Conservation (phyloP, 2,888 invertebrate species). For the Macrophya annulata region DNA sequence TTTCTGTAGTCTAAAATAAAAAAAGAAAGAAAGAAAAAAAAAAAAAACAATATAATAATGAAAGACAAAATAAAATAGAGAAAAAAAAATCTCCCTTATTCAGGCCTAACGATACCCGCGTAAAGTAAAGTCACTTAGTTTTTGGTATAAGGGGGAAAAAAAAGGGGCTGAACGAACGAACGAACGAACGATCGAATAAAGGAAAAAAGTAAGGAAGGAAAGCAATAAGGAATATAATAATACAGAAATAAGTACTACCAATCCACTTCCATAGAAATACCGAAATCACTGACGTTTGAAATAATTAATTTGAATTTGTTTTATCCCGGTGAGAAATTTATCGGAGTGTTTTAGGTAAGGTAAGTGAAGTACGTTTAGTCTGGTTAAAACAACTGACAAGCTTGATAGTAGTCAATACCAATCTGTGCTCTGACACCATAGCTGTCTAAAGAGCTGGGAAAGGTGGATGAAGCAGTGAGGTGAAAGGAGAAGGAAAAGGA, state of each 20-base stretch:
- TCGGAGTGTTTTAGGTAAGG: neutral
- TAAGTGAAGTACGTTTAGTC: neutral
- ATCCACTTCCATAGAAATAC: neutral
- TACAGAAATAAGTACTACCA: neutral
- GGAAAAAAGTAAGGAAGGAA: too few species aligned
- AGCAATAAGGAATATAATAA: neutral
- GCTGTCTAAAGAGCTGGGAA: neutral
- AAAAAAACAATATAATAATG: too few species aligned
- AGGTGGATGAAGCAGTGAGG: conserved; percentile 33
- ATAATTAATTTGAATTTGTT: conserved; percentile 17
- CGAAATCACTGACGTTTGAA: neutral
- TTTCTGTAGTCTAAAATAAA: neutral
- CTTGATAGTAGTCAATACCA: conserved; percentile 41
- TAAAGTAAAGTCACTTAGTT: neutral
- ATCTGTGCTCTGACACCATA: conserved; percentile 28
- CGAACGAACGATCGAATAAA: neutral
- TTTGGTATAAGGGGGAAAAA: neutral
- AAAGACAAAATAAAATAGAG: neutral
- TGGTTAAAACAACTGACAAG: conserved; percentile 11
- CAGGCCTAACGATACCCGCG: neutral
- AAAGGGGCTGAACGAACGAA: neutral
- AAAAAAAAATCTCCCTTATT: neutral
- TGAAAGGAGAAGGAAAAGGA: neutral
- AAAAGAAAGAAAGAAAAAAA: neutral
- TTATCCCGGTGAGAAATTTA: neutral